phyloP scores from a whole-genome alignment of 2,113 vertebrate genomes.

The Hiodon tergisus region DNA sequence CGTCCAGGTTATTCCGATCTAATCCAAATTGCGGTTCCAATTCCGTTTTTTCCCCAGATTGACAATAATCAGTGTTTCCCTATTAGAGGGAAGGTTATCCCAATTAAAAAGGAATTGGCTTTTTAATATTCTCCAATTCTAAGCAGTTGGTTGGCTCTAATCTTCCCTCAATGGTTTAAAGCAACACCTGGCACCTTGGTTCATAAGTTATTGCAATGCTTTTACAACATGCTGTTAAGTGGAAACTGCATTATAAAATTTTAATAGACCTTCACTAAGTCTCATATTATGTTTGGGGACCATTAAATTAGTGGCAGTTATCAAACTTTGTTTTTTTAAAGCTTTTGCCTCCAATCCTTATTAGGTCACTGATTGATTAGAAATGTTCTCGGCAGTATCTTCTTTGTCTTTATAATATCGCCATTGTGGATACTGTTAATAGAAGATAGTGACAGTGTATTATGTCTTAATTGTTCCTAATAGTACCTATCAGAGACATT shows the following conservation, averaged over 20 bases:
- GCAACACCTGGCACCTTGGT: background rate
- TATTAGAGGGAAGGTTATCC: conserved; percentile 22
- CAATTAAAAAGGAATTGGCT: conserved; percentile 27
- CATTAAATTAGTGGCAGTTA: background rate
- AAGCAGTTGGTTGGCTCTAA: conserved; percentile 12
- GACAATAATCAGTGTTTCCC: conserved; percentile 31
- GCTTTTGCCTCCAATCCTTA: background rate
- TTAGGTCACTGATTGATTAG: no score
- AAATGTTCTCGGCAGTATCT: background rate
- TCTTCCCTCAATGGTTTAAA: background rate
- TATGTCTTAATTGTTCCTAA: conserved; percentile 6
- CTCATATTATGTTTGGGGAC: background rate
- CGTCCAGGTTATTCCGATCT: conserved; percentile 10
- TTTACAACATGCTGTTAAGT: background rate
- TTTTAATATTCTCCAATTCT: conserved; percentile 29
- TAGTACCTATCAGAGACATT: conserved; percentile 4
- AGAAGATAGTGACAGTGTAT: background rate
- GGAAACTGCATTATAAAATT: background rate
- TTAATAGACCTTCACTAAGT: background rate
- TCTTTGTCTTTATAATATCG: conserved; percentile 1
- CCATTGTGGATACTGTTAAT: background rate
- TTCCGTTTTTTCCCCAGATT: background rate
- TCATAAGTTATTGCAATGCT: background rate
- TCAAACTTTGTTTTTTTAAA: background rate
- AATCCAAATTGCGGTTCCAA: conserved; percentile 17